A percentile compares a stretch with the other conserved stretches of the same genome.
Conservation (phyloP, 2,113 vertebrate genomes). For the Solea solea region DNA sequence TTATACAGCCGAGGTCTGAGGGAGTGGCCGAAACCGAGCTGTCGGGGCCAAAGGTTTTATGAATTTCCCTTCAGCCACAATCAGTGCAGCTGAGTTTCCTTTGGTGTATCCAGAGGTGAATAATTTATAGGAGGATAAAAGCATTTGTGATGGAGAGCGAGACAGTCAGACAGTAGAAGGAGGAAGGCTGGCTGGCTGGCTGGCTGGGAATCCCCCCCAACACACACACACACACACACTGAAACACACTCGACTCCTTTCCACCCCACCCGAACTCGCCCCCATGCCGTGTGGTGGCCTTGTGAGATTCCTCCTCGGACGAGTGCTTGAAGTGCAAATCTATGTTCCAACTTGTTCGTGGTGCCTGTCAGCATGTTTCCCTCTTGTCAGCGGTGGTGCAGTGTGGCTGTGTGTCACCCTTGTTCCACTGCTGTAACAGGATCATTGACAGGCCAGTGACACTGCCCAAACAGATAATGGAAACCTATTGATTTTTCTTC, state of each 20-base stretch:
- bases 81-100: constrained; percentile 81
- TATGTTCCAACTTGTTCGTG: constrained; percentile 93
- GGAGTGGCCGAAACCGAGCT: background rate
- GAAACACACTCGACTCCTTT: constrained; percentile 19
- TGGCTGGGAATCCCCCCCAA: constrained; percentile 60
- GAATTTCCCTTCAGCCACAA: constrained; percentile 80
- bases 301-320: constrained; percentile 78
- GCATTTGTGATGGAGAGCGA: constrained; percentile 77
- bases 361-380: constrained; percentile 92
- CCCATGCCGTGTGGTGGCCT: constrained; percentile 83
- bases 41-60: constrained; percentile 56
- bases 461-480: constrained; percentile 96
- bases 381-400: constrained; percentile 96
- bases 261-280: constrained; percentile 60
- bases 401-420: constrained; percentile 86
- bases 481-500: constrained; percentile 97
- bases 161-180: constrained; percentile 73
- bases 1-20: too few relatives aligned
- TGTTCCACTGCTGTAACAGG: constrained; percentile 87
- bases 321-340: constrained; percentile 90
- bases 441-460: constrained; percentile 99
- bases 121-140: constrained; percentile 86
- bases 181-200: constrained; percentile 44
- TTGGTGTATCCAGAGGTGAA: constrained; percentile 84
- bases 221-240: constrained; percentile 1